Evolutionary conservation across 2,113 vertebrate genomes (phyloP), one percentile per base, ranked within the genome.

Genomic region (Sinocyclocheilus grahami): DNA sequence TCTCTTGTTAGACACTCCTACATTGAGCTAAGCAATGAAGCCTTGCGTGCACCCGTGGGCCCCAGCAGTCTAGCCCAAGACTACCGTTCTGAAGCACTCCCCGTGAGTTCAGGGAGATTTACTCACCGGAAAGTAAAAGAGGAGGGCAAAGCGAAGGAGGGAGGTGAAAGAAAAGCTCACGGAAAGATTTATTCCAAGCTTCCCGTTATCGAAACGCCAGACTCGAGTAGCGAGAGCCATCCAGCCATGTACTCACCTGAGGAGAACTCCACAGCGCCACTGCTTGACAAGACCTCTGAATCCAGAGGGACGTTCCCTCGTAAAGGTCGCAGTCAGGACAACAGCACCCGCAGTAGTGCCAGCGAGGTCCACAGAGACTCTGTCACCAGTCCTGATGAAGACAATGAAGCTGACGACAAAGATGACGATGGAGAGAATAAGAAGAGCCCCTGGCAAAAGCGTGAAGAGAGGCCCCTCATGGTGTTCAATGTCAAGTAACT

Each of bases 371-470:
- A 92, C 37, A 94, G 95, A 3, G 95, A 96, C 84, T 95, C 95
- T 3, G 92, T 95, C 86, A 96, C 95, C 89, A 96, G 95, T 91
- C 96, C 95, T 0, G 95, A 95, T 33, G 95, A 96, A 87, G 93
- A 90, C 22, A 84, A 87, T 3, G 86, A 94, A 30, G 89, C 88
- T 0, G 96, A 96, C 5, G 95, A 89, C 0, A 95, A 93, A 0
- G 96, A 97, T 58, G 95, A 96, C 0, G 92, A 94, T 0, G 95
- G 95, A 0, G 96, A 96, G 63, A 91, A 92, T 92, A 95, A 95
- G 89, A 97, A 97, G 84, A 97, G 96, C 89, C 96, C 96, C 0
- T 97, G 96, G 96, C 96, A 97, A 90, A 95, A 93, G 88, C 90
- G 96, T 39, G 96, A 96, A 90, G 96, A 96, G 91, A 91, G 96